Conservation (phyloP, 2,113 vertebrate species). For the Gymnarchus niloticus region DNA sequence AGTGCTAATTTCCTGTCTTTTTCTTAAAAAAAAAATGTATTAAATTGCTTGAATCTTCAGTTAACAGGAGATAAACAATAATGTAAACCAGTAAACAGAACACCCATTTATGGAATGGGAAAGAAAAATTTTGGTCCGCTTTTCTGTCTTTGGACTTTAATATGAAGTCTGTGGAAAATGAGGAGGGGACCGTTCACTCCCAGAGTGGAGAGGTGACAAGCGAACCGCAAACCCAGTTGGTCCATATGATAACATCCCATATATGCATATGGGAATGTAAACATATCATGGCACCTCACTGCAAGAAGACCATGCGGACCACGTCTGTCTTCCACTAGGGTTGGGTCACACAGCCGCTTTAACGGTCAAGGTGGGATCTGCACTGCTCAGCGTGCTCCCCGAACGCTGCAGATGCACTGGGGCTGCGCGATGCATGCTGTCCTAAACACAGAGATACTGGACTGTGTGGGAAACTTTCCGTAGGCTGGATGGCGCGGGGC, state of each 20-base stretch:
- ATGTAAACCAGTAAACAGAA: background rate
- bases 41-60: background rate
- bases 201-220: background rate
- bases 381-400: background rate
- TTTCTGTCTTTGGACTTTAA: background rate
- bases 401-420: background rate
- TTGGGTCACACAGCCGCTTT: too few relatives aligned
- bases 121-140: background rate
- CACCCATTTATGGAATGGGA: background rate
- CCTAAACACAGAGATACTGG: background rate
- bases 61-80: background rate
- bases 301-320: too few relatives aligned
- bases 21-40: too few relatives aligned
- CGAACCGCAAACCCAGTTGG: background rate
- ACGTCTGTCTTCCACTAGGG: too few relatives aligned
- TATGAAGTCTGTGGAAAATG: background rate
- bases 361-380: too few relatives aligned
- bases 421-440: background rate
- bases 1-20: background rate
- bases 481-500: background rate
- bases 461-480: background rate
- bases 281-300: background rate
- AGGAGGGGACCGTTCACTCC: background rate
- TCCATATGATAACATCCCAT: background rate
- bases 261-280: background rate